These are phyloP conservation scores for Euwallacea fornicatus DNA, from an alignment of 1,140 invertebrate species.

Conservation along the genomic window DNA sequence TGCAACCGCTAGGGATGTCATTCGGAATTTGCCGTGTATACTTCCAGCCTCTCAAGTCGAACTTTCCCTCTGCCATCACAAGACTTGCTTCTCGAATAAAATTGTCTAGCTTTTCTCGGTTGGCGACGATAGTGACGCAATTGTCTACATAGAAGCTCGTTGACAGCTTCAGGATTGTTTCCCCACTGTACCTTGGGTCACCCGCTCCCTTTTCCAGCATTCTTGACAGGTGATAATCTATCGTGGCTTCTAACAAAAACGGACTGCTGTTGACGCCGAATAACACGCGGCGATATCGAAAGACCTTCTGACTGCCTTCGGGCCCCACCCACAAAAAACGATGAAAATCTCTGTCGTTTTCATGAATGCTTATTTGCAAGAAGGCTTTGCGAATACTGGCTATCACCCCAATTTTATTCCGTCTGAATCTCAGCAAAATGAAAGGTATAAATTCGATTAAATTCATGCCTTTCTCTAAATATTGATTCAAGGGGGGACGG, in stretches of 20 bases:
- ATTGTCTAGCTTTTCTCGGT: not conserved
- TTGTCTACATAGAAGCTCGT: conserved; percentile 40
- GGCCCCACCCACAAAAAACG: conserved; percentile 50
- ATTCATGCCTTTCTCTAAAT: conserved; percentile 48
- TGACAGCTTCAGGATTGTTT: conserved; percentile 20
- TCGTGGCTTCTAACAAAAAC: conserved; percentile 48
- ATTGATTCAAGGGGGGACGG: conserved; percentile 42
- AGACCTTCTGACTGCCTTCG: conserved; percentile 12
- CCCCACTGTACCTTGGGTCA: not conserved
- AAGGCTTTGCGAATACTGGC: conserved; percentile 54
- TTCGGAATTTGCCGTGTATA: not conserved
- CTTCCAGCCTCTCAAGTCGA: conserved; percentile 38
- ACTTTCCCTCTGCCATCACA: conserved; percentile 26
- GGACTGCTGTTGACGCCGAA: conserved; percentile 50
- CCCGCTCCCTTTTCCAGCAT: not conserved
- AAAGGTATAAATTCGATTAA: conserved; percentile 52
- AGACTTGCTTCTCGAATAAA: conserved; percentile 27
- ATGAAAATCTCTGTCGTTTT: conserved; percentile 47
- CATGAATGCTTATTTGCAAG: conserved; percentile 48
- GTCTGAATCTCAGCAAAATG: conserved; percentile 51
- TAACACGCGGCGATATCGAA: conserved; percentile 40
- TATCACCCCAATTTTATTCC: conserved; percentile 47
- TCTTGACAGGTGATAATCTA: conserved; percentile 30
- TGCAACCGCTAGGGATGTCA: not conserved
- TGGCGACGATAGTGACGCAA: conserved; percentile 29